phyloP scores from a whole-genome alignment of 2,888 invertebrate genomes.

The Rugalucina vietnamica region DNA sequence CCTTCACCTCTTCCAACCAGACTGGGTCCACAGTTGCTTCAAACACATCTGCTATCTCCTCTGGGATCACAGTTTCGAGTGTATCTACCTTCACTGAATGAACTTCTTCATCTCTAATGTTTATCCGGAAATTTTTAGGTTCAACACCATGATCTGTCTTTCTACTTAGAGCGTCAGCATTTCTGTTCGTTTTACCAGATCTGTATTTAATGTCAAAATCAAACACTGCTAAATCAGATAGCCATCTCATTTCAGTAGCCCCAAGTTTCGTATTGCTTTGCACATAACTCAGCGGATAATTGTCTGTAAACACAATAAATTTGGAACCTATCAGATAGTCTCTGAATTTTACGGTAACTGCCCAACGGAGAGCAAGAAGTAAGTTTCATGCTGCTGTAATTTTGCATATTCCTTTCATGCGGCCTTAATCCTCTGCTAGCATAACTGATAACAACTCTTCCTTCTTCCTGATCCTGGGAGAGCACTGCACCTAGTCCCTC shows the following conservation, averaged over 20 bases:
- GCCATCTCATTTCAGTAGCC: constrained; percentile 64
- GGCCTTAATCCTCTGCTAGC: constrained; percentile 48
- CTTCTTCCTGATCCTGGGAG: constrained; percentile 50
- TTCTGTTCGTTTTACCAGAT: constrained; percentile 45
- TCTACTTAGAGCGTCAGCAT: constrained; percentile 56
- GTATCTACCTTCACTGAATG: not conserved
- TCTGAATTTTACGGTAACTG: constrained; percentile 56
- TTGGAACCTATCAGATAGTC: constrained; percentile 46
- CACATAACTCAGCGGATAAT: constrained; percentile 47
- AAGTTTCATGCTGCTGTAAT: constrained; percentile 51
- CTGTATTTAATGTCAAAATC: constrained; percentile 57
- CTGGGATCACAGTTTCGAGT: not conserved
- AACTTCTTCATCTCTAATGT: not conserved
- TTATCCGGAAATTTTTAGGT: not conserved
- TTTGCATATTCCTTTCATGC: constrained; percentile 54
- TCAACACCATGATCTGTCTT: constrained; percentile 4
- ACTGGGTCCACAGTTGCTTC: not conserved
- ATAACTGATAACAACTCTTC: constrained; percentile 40
- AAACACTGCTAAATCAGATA: constrained; percentile 53
- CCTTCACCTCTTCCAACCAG: not conserved
- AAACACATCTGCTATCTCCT: not conserved
- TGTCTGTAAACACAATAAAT: constrained; percentile 53
- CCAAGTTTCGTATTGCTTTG: constrained; percentile 53
- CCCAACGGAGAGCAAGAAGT: constrained; percentile 53
- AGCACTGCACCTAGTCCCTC: constrained; percentile 52